Base-by-base conservation (phyloP, 2,113 vertebrate genomes). In the Albula goreensis region DNA sequence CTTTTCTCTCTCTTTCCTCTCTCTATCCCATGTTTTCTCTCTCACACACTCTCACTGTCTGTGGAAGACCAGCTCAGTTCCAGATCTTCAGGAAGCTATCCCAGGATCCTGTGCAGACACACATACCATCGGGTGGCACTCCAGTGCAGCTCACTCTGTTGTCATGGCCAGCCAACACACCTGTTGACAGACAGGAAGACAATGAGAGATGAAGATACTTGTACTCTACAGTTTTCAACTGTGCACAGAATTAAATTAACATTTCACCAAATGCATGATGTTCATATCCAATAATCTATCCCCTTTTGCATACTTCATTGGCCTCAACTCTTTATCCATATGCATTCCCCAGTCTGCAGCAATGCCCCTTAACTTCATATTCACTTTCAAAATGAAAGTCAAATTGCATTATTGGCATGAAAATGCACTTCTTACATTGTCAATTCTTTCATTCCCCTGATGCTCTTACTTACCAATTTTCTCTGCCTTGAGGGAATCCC, bases 91-190 rank as follows among this genome's bases (percentile, higher is more conserved):
- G 96, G 94, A 99, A 99, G 94, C 98, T 99, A 96, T 99, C 98
- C 98, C 98, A 99, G 92, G 98, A 99, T 87, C 98, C 98, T 91
- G 98, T 99, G 94, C 98, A 98, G 94, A 99, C 97, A 86, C 97
- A 97, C 97, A 99, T 97, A 70, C 98, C 98, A 1, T 99, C 98
- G 4, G 87, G 92, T 8, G 98, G 98, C 49, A 99, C 97, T 51
- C 98, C 98, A 90, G 97, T 96, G 95, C 98, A 99, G 95, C 98
- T 99, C 92, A 99, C 98, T 88, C 98, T 96, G 96, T 99, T 99
- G 94, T 99, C 98, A 80, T 99, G 98, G 89, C 98, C 98, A 88
- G 98, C 96, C 74, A 99, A 95, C 83, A 99, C 97, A 89, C 98
- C 98, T 99, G 92, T 4, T 91, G 90, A 82, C 89, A n/a, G 57